Evolutionary conservation across 1,140 invertebrate genomes (phyloP).

Genomic region (Xylocopa sonorina): DNA sequence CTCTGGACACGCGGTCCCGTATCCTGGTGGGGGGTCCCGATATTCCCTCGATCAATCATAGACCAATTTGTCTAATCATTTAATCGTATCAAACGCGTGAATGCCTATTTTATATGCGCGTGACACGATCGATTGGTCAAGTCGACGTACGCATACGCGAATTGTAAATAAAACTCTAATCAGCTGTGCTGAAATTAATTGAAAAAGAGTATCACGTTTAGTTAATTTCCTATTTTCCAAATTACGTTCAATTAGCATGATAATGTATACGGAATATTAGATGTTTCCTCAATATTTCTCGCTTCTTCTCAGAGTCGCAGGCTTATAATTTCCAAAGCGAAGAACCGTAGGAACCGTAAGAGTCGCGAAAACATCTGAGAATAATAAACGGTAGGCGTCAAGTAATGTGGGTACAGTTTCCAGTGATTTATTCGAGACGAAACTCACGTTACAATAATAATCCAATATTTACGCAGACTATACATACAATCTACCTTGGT

Average conservation of each 20-base stretch:
- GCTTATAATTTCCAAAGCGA: background rate
- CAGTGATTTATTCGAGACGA: slow-evolving; percentile 61
- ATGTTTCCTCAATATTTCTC: background rate
- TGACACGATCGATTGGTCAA: background rate
- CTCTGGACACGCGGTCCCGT: slow-evolving; percentile 44
- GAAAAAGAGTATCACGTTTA: no score
- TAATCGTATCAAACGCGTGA: background rate
- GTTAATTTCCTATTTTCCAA: background rate
- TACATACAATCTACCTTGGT: slow-evolving; percentile 59
- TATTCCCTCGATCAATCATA: slow-evolving; percentile 31
- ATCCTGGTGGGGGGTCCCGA: slow-evolving; percentile 7
- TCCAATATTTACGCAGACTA: slow-evolving; percentile 60
- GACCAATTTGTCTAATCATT: slow-evolving; percentile 16
- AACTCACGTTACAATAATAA: slow-evolving; percentile 54
- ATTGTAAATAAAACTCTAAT: background rate
- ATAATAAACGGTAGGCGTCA: slow-evolving; percentile 5
- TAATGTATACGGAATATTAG: background rate
- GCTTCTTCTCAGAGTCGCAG: background rate
- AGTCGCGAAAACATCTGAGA: background rate
- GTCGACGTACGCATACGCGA: background rate
- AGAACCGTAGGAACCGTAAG: background rate
- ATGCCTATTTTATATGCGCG: background rate
- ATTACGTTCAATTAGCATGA: background rate
- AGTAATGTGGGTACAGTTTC: slow-evolving; percentile 42
- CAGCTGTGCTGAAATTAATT: no score